Evolutionary conservation across 2,113 vertebrate species (phyloP).

Genomic region (Alosa alosa): DNA sequence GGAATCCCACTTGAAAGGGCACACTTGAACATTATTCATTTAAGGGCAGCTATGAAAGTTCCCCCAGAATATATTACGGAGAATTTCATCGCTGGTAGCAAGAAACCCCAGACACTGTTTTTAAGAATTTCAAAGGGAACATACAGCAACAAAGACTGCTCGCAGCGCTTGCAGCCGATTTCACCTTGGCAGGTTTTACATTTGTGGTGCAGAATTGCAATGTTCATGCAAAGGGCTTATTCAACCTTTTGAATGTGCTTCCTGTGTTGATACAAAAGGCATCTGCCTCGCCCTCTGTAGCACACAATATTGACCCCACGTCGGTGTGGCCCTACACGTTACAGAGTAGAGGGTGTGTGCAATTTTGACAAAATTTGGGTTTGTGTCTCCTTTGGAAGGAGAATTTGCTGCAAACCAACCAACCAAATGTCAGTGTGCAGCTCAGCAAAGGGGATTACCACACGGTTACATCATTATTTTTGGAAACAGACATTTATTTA

Average conservation of each 20-base stretch:
- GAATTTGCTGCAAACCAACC: neutral
- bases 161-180: neutral
- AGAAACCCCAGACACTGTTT: neutral
- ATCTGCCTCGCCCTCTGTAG: neutral
- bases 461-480: conserved; percentile 32
- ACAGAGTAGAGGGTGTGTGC: neutral
- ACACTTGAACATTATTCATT: conserved; percentile 16
- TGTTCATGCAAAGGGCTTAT: neutral
- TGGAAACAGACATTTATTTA: conserved; percentile 38
- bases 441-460: conserved; percentile 32
- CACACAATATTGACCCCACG: neutral
- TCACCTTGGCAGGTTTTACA: conserved; percentile 18
- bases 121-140: conserved; percentile 11
- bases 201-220: neutral
- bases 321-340: neutral
- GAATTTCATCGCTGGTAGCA: conserved; percentile 3
- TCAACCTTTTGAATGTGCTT: neutral
- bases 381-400: neutral
- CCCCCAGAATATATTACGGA: neutral
- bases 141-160: conserved; percentile 13
- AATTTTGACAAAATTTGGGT: neutral
- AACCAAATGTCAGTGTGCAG: conserved; percentile 6
- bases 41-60: neutral
- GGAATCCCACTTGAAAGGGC: conserved; percentile 20
- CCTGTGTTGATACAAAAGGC: neutral